Evolutionary conservation across 2,888 invertebrate species (phyloP), one percentile per base, ranked within the genome.

Genomic region (Polydrusus tereticollis): DNA sequence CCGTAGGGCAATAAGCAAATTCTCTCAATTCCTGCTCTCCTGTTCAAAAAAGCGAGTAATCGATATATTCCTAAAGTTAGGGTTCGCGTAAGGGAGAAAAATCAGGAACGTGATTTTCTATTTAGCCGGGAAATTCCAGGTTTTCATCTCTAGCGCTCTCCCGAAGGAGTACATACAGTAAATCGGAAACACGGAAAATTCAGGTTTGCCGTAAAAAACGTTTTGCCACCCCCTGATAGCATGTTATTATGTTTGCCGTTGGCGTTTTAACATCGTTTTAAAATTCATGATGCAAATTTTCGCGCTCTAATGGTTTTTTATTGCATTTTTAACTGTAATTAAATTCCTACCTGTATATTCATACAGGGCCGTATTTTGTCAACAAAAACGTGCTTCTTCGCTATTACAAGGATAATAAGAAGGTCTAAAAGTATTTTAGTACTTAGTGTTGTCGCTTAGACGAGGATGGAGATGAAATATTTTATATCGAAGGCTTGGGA

Each of bases 1-100:
- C 52, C 52, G 52, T 29, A 16, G 16, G 18, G 52, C 18, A 45
- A 10, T 23, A 57, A 73, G 41, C 64, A 57, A 43, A 36, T 59
- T 64, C 47, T 52, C 33, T 20, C 29, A 69, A 26, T 62, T 60
- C 50, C 64, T 33, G 45, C 62, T 36, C 64, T 59, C 66, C 52
- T 57, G 66, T 33, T 41, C 26, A 66, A 66, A 55, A 55, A 66
- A 23, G 29, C 52, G 52, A 55, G 52, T 55, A 55, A 55, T 55
- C 52, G 52, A 55, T 55, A 55, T 26, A 26, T 26, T 50, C 50
- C 26, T 26, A 26, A 50, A 26, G 26, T 47, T 47, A 14, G 50
- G 52, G 52, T 55, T 33, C 52, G 29, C 29, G 52, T 33, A 18
- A 55, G 52, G 52, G 52, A 55, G 52, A 33, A 55, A 47, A 55